Base-by-base conservation (phyloP, 2,888 invertebrate species). In the Philopedon plagiatum region DNA sequence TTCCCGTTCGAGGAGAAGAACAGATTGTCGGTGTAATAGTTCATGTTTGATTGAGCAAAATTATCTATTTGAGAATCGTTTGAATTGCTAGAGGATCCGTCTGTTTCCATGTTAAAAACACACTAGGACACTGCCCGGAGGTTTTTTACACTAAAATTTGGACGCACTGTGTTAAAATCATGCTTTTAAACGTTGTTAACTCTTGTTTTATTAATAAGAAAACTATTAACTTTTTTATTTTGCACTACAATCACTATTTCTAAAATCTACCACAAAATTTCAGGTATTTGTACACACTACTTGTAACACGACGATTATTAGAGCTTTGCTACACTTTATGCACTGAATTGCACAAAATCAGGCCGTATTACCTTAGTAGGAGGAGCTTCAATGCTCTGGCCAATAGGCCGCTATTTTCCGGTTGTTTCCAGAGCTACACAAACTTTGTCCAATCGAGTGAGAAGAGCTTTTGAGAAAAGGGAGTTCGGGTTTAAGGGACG, bases 1-100 rank as follows among this genome's bases (percentile, higher is more conserved):
- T 82, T 83, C 29, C 79, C 79, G 67, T 80, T 81, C n/a, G 80
- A 78, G 7, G 79, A 70, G 41, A 81, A 81, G 71, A 80, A 83
- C 37, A 83, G 76, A 78, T 80, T 82, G 34, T 83, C 82, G 54
- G 80, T 78, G 70, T 84, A 84, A 76, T 81, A 83, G 75, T 81
- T 83, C 23, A 81, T 71, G 68, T 80, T 79, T n/a, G 76, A 77
- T 51, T 75, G 71, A 7, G 73, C 60, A 75, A 79, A 82, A 72
- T 78, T 81, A 13, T 81, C 79, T 56, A 80, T 76, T 65, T 80
- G 82, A 8, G 85, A 85, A 75, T 85, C 85, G 71, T 81, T 84
- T 1, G 85, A 85, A 18, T 82, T 80, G 75, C 82, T 84, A 5
- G 85, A 85, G 11, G 80, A 71, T 9, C 75, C 76, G 51, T 80